Evolutionary conservation across 2,113 vertebrate genomes (phyloP), one percentile per base, ranked within the genome.

Genomic region (Megatriorchis doriae): DNA sequence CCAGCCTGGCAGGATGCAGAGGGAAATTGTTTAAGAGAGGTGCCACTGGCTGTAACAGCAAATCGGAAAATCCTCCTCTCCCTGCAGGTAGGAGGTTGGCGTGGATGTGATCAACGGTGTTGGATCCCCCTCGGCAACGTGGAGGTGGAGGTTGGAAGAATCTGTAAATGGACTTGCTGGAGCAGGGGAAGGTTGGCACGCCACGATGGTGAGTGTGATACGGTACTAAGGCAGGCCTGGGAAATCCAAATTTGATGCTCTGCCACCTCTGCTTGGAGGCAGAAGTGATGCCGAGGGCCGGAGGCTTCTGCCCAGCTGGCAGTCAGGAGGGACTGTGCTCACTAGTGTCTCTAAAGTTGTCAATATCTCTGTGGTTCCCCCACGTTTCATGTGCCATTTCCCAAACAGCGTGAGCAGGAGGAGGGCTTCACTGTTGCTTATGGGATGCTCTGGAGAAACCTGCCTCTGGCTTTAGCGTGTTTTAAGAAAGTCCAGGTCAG

Each of bases 161-260:
- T 3, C 23, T 29, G 19, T 31, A 22, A 93, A 22, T 6, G 4
- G 52, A 15, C 62, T 29, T 15, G 17, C 45, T 3, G 34, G 38
- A 70, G 42, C 68, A 66, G 9, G 32, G 13, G n/a, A n/a, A 29
- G 25, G 36, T 42, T 45, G 38, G 22, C 27, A 72, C 45, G 31
- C 45, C 6, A 43, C 13, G 1, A 98, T 98, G 98, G 98, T 98
- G 96, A 90, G 97, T 36, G 42, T 16, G 31, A 11, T 12, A 5
- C 0, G 0, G 38, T 3, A 4, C 7, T 3, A 45, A 42, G 9
- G 25, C 56, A 48, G n/a, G 47, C 38, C 29, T 16, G 58, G 45
- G 43, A 48, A 13, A 21, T 53, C 59, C 81, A 8, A 4, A 17
- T 31, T 10, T 11, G 23, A 17, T 62, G 61, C 19, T 32, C 42